Evolutionary conservation across 1,140 invertebrate genomes (phyloP).

Genomic region (Drosophila tropicalis): DNA sequence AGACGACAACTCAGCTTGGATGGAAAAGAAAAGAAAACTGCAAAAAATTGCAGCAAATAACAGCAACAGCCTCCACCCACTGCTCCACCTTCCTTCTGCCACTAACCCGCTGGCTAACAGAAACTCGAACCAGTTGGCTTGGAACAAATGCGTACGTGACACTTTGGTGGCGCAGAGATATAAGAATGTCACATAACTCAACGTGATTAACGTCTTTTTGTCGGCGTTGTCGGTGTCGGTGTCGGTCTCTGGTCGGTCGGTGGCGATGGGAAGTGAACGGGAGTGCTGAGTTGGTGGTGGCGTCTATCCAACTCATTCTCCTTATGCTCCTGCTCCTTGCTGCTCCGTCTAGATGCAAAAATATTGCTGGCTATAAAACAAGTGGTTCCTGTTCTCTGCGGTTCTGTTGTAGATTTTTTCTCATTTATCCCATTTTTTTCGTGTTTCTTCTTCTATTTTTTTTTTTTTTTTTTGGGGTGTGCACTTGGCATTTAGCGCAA

Average conservation of each 20-base stretch:
- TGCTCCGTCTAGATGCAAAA: constrained; percentile 55
- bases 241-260: too few species aligned
- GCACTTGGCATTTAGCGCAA: constrained; percentile 52
- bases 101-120: neutral
- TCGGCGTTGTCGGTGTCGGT: constrained; percentile 14
- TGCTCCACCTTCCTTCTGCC: constrained; percentile 1
- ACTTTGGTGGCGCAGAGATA: constrained; percentile 80
- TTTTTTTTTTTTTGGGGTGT: constrained; percentile 18
- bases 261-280: neutral
- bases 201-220: constrained; percentile 79
- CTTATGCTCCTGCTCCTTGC: neutral
- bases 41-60: constrained; percentile 68
- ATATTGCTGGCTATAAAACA: constrained; percentile 74
- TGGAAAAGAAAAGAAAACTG: constrained; percentile 55
- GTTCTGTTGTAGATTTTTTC: constrained; percentile 33
- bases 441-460: neutral
- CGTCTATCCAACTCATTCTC: neutral
- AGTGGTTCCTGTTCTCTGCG: constrained; percentile 46
- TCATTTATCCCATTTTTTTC: constrained; percentile 18
- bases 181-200: constrained; percentile 79
- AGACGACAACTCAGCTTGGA: neutral
- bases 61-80: constrained; percentile 36
- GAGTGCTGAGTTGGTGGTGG: neutral
- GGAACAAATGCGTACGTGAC: constrained; percentile 80
- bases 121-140: constrained; percentile 42